A percentile compares a stretch with the other conserved stretches of the same genome.
These are phyloP conservation scores for Elephantulus edwardii DNA, from an alignment of 2,113 vertebrate genomes.

Conservation along the genomic window DNA sequence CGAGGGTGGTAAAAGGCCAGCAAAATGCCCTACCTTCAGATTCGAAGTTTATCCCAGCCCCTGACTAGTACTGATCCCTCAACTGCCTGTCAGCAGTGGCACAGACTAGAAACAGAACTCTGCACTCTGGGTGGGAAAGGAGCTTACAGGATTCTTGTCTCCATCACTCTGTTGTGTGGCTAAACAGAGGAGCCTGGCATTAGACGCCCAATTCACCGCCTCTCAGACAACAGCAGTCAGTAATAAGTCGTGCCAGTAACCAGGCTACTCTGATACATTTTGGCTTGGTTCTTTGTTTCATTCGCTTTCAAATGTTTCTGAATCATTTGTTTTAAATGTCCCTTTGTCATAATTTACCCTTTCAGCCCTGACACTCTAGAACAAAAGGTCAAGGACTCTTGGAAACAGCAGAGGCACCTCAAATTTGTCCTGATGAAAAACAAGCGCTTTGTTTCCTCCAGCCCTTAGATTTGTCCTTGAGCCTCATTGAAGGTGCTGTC, in stretches of 20 bases:
- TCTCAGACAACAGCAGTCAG: slow-evolving; percentile 50
- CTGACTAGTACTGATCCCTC: neutral
- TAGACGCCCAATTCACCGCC: slow-evolving; percentile 34
- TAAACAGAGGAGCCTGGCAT: slow-evolving; percentile 58
- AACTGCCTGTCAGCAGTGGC: neutral
- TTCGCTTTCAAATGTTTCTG: slow-evolving; percentile 53
- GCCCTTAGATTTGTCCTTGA: too few species aligned
- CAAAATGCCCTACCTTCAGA: neutral
- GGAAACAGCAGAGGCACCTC: neutral
- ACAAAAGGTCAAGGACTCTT: neutral
- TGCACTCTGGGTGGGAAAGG: neutral
- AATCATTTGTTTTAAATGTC: neutral
- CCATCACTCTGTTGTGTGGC: neutral
- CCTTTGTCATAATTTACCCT: slow-evolving; percentile 48
- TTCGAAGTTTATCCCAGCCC: neutral
- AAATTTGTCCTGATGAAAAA: neutral
- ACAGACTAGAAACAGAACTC: neutral
- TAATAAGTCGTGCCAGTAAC: slow-evolving; percentile 29
- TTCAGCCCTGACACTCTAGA: neutral
- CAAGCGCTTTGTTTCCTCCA: neutral
- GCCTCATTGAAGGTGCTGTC: neutral
- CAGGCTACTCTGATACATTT: neutral
- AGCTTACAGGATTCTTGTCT: neutral
- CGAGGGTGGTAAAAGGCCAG: neutral
- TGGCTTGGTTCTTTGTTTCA: slow-evolving; percentile 74